phyloP scores from a whole-genome alignment of 2,888 invertebrate species.

The Papilio gigon region DNA sequence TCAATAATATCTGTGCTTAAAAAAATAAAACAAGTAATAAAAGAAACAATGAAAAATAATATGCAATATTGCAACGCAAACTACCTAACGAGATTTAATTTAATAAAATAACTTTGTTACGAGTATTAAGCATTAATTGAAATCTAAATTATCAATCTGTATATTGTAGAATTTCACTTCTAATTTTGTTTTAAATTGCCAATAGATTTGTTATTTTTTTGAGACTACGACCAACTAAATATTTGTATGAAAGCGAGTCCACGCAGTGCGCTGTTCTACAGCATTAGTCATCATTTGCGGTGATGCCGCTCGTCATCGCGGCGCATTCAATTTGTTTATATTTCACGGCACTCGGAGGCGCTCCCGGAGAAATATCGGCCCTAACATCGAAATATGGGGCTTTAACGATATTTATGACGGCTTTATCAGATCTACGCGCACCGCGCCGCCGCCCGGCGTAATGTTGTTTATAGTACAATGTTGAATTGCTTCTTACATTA shows the following conservation, averaged over 20 bases:
- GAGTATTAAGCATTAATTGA: too few species aligned
- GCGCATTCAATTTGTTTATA: constrained; percentile 81
- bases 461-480: constrained; percentile 62
- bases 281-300: constrained; percentile 79
- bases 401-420: constrained; percentile 75
- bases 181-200: background rate
- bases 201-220: background rate
- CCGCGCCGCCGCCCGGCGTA: constrained; percentile 62
- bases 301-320: constrained; percentile 72
- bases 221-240: background rate
- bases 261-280: constrained; percentile 43
- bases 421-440: constrained; percentile 63
- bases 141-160: too few species aligned
- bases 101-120: too few species aligned
- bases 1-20: too few species aligned
- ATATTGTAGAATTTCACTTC: too few species aligned
- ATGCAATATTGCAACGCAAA: too few species aligned
- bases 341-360: constrained; percentile 79
- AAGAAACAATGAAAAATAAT: too few species aligned
- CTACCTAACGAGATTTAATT: too few species aligned
- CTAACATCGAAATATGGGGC: constrained; percentile 78
- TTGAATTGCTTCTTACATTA: constrained; percentile 23
- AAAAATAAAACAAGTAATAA: too few species aligned
- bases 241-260: constrained; percentile 28
- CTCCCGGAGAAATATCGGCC: constrained; percentile 68